Percentiles rank a stretch among this genome's conserved stretches.
phyloP scores from a whole-genome alignment of 2,113 vertebrate species.

The Tenebrosternarchus preto region DNA sequence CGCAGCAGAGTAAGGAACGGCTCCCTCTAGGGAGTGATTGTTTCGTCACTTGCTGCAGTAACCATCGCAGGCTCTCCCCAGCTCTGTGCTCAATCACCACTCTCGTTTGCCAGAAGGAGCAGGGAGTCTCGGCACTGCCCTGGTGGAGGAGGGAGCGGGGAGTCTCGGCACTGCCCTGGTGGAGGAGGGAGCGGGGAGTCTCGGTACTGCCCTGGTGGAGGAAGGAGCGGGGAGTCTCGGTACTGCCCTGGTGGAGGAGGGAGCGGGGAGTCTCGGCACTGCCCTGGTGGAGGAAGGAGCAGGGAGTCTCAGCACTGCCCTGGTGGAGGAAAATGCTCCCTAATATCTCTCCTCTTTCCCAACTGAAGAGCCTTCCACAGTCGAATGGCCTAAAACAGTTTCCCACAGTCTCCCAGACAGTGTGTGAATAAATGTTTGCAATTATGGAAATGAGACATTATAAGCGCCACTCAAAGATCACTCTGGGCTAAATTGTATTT shows the following conservation, averaged over 20 bases:
- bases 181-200: too few relatives aligned
- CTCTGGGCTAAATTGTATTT: background rate
- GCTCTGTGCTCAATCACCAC: background rate
- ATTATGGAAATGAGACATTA: background rate
- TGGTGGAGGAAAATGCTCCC: background rate
- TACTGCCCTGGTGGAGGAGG: background rate
- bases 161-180: background rate
- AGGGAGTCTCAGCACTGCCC: background rate
- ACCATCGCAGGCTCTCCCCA: background rate
- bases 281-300: background rate
- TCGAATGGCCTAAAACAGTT: background rate
- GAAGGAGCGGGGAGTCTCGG: background rate
- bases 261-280: too few relatives aligned
- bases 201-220: too few relatives aligned
- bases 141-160: background rate
- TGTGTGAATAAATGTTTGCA: background rate
- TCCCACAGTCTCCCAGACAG: background rate
- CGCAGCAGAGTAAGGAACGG: conserved; percentile 3
- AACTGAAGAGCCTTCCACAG: background rate
- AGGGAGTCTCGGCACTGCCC: background rate
- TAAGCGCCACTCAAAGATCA: background rate
- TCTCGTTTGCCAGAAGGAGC: background rate
- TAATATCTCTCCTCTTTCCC: background rate
- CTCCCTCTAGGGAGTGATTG: conserved; percentile 4
- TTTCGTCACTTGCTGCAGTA: conserved; percentile 5